Evolutionary conservation across 2,113 vertebrate genomes (phyloP), one percentile per base, ranked within the genome.

Genomic region (Halichoerus grypus): DNA sequence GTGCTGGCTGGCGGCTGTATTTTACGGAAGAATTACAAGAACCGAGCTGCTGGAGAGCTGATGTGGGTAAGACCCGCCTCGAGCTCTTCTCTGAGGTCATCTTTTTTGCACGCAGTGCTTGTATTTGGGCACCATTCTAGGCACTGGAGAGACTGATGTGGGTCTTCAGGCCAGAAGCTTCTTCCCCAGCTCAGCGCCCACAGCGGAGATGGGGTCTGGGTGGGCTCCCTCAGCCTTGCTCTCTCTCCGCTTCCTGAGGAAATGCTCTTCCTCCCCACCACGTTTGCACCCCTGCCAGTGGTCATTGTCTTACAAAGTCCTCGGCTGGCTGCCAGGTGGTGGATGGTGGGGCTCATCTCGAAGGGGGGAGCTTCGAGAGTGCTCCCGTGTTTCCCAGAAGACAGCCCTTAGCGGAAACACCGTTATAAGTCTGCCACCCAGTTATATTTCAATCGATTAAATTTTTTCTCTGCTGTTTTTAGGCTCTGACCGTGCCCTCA

Each of bases 301-400:
- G 51, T 7, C 26, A 3, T 6, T 7, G n/a, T 31, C 21, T 36
- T 19, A n/a, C 9, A 12, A 26, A 87, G 33, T 51, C 24, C 4
- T 18, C 0, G 9, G n/a, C 46, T 22, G n/a, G n/a, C 15, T 12
- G 7, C 10, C 31, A 26, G 28, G 4, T 5, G 0, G 9, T 4
- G 15, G n/a, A 55, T 46, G 46, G 36, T 3, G 8, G 31, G 49
- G 5, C 24, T 33, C 3, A 2, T n/a, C 16, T 1, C 12, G 14
- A 49, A 46, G 18, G 24, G 1, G 24, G 39, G 22, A n/a, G 9
- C 49, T 55, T 7, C 2, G 24, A 31, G 26, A 33, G 55, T 2
- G 3, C 16, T 3, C 39, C 22, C 12, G 36, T 7, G 14, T 18
- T 53, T 24, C 61, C 26, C 46, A 77, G 28, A 42, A 53, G 46